phyloP scores from a whole-genome alignment of 2,888 invertebrate species.

The Aleiodes testaceus region DNA sequence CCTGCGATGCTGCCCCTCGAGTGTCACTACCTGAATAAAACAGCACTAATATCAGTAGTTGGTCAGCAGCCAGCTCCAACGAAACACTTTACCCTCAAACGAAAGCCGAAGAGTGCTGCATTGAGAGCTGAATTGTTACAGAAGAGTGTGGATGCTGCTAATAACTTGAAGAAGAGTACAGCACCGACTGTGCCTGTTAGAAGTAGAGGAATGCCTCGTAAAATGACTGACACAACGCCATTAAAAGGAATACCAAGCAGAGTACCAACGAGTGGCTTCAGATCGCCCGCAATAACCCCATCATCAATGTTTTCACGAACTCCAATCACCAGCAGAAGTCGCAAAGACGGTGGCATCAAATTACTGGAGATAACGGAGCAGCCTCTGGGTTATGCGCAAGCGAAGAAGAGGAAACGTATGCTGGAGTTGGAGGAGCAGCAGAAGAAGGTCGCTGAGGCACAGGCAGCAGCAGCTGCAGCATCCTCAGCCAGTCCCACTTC shows the following conservation, averaged over 20 bases:
- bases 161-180: slow-evolving; percentile 89
- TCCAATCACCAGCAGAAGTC: slow-evolving; percentile 76
- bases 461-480: slow-evolving; percentile 68
- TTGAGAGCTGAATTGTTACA: slow-evolving; percentile 91
- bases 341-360: slow-evolving; percentile 94
- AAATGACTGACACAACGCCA: slow-evolving; percentile 98
- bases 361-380: slow-evolving; percentile 94
- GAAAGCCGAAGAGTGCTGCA: slow-evolving; percentile 95
- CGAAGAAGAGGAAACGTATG: slow-evolving; percentile 90
- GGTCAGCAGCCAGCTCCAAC: slow-evolving; percentile 87
- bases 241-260: slow-evolving; percentile 93
- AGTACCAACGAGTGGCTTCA: slow-evolving; percentile 80
- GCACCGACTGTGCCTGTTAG: slow-evolving; percentile 87
- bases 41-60: slow-evolving; percentile 90
- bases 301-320: slow-evolving; percentile 76
- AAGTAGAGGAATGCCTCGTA: slow-evolving; percentile 85
- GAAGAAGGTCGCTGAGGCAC: slow-evolving; percentile 77
- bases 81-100: slow-evolving; percentile 94
- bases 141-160: slow-evolving; percentile 92
- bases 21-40: slow-evolving; percentile 96
- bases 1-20: slow-evolving; percentile 93
- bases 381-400: slow-evolving; percentile 87
- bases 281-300: slow-evolving; percentile 74
- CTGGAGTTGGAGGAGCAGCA: slow-evolving; percentile 80
- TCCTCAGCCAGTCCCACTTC: slow-evolving; percentile 64